phyloP scores from a whole-genome alignment of 1,140 invertebrate species.

The Palaemon carinicauda region DNA sequence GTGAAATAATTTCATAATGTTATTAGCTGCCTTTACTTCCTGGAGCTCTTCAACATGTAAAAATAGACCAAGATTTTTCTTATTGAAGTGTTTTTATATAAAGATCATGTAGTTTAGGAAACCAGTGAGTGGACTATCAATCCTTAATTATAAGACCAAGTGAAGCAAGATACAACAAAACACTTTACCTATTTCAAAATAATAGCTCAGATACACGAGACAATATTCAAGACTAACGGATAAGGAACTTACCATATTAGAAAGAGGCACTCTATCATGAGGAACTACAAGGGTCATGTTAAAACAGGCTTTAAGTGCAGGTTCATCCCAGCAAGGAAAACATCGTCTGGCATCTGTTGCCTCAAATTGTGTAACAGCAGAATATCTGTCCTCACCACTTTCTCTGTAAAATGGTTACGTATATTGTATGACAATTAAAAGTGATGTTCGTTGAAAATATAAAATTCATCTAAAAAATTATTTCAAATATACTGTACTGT shows the following conservation, averaged over 20 bases:
- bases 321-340: constrained; percentile 98
- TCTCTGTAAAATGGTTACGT: constrained; percentile 53
- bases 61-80: too few relatives aligned
- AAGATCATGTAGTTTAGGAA: too few relatives aligned
- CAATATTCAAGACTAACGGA: neutral
- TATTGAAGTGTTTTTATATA: too few relatives aligned
- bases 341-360: constrained; percentile 90
- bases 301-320: constrained; percentile 93
- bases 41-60: too few relatives aligned
- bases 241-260: constrained; percentile 87
- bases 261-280: constrained; percentile 77
- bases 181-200: too few relatives aligned
- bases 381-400: constrained; percentile 79
- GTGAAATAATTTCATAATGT: constrained; percentile 44
- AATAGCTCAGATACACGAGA: too few relatives aligned
- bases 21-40: neutral
- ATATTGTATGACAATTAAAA: neutral
- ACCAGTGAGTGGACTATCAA: too few relatives aligned
- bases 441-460: neutral
- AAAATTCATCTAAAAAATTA: too few relatives aligned
- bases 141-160: too few relatives aligned
- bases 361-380: constrained; percentile 93
- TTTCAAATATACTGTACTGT: too few relatives aligned
- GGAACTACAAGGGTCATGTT: constrained; percentile 86
- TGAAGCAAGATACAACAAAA: too few relatives aligned